Percentiles rank a stretch among this genome's conserved stretches.
These are phyloP conservation scores for Epinephelus cyanopodus DNA, from an alignment of 2,113 vertebrate species.

Conservation along the genomic window DNA sequence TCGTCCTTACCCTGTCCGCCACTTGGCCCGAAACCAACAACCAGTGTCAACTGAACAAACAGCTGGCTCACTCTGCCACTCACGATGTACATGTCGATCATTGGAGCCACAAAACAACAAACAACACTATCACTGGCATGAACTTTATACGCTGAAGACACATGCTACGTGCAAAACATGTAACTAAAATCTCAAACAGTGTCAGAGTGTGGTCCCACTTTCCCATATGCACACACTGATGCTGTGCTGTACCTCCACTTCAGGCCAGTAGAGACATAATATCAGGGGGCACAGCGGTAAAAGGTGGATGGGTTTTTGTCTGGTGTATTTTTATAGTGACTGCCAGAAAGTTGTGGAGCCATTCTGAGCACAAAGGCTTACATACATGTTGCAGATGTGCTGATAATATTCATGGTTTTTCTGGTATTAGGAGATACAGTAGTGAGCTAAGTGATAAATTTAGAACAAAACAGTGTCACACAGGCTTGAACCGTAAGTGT, in stretches of 20 bases:
- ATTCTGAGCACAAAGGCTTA: constrained; percentile 4
- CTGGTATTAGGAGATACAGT: neutral
- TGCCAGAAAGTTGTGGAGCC: neutral
- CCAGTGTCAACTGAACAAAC: constrained; percentile 54
- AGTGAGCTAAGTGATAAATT: neutral
- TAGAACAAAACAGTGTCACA: constrained; percentile 19
- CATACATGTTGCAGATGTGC: neutral
- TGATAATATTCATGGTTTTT: neutral
- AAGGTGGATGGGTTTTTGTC: neutral
- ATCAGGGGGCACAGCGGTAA: neutral
- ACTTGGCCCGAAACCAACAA: constrained; percentile 62
- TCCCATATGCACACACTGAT: neutral
- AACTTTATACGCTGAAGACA: constrained; percentile 1
- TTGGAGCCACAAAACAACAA: constrained; percentile 37
- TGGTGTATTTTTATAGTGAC: neutral
- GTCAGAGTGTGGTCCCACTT: neutral
- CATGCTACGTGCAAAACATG: neutral
- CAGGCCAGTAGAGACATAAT: neutral
- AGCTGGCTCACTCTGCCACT: constrained; percentile 38
- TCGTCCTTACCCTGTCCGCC: constrained; percentile 39
- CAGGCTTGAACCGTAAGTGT: neutral
- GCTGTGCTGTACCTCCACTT: neutral
- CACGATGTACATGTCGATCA: constrained; percentile 8
- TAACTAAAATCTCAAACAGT: neutral
- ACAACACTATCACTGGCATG: neutral